Base-by-base conservation (phyloP, 2,797 vertebrate species). In the Cottoperca gobio region DNA sequence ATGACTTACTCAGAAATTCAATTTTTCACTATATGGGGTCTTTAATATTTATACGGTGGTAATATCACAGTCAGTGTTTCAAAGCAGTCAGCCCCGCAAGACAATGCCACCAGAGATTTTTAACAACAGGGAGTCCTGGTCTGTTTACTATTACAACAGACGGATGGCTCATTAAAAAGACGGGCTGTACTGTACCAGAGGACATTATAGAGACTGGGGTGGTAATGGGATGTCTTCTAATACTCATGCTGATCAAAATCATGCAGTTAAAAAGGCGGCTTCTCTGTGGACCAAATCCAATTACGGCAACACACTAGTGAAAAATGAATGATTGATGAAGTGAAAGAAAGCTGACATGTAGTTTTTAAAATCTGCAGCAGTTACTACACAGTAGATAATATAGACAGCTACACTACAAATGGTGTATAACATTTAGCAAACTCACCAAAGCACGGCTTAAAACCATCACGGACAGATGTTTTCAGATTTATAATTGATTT, bases 161-260 rank as follows among this genome's bases (percentile, higher is more conserved):
- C 69, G 64, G 57, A 68, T 82, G 64, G 85, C 85, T 91, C 86
- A 88, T 91, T 88, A 89, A 57, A 77, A 69, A 59, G 54, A 58
- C 37, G 3, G 59, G 57, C 69, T 74, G 40, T 35, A 82, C 55
- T 62, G 49, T 70, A 79, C 58, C 74, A 79, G 19, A 82, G 59
- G 80, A 84, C 70, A 74, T 79, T 68, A 69, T 19, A 53, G 70
- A 52, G 65, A 70, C 63, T 37, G 13, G 42, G 28, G 66, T 55
- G 49, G 52, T 81, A 76, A 84, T 82, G 65, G 74, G 62, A 26
- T 66, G 68, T 70, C 62, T 85, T 75, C 78, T 81, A 81, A 78
- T 79, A 73, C 53, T 62, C 66, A 58, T 53, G 19, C 70, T 73
- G 61, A 84, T 82, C 78, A 86, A 62, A 82, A 71, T 49, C 43